Evolutionary conservation across 2,888 invertebrate genomes (phyloP).

Genomic region (Caenorhabditis afra): DNA sequence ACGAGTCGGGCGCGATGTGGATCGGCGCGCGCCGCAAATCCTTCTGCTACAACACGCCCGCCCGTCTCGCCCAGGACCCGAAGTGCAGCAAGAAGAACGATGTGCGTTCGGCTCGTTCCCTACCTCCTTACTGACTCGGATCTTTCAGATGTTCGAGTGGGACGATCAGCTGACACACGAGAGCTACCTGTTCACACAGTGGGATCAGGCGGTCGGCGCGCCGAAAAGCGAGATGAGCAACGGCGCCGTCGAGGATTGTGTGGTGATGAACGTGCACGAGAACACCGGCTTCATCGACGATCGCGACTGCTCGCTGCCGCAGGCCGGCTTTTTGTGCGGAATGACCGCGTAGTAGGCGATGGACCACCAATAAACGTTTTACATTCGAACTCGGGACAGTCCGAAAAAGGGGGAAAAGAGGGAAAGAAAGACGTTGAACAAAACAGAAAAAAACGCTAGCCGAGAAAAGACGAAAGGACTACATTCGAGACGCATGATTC

Average conservation of each 20-base stretch:
- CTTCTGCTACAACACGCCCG: conserved; percentile 15
- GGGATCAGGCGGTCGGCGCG: conserved; percentile 26
- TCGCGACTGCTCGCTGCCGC: conserved; percentile 23
- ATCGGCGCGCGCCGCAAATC: conserved; percentile 43
- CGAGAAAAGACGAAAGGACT: not conserved
- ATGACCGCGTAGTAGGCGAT: conserved; percentile 23
- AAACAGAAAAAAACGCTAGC: conserved; percentile 17
- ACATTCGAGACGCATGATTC: no score
- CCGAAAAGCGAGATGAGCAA: conserved; percentile 30
- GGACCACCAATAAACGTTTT: not conserved
- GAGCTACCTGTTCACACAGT: conserved; percentile 41
- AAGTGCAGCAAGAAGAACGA: conserved; percentile 21
- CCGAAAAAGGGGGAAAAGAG: conserved; percentile 13
- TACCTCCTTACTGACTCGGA: no score
- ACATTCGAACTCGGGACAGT: not conserved
- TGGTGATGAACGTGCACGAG: conserved; percentile 44
- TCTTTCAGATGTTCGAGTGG: conserved; percentile 32
- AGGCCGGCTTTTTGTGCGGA: conserved; percentile 38
- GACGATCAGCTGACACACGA: conserved; percentile 26
- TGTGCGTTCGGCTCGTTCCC: no score
- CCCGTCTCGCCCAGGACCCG: not conserved
- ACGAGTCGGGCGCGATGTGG: conserved; percentile 31
- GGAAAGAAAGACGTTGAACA: conserved; percentile 3
- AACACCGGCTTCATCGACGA: conserved; percentile 35
- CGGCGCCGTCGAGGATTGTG: conserved; percentile 43